These are phyloP conservation scores for Marasmarcha lunaedactyla DNA, from an alignment of 2,888 invertebrate genomes.

Conservation along the genomic window DNA sequence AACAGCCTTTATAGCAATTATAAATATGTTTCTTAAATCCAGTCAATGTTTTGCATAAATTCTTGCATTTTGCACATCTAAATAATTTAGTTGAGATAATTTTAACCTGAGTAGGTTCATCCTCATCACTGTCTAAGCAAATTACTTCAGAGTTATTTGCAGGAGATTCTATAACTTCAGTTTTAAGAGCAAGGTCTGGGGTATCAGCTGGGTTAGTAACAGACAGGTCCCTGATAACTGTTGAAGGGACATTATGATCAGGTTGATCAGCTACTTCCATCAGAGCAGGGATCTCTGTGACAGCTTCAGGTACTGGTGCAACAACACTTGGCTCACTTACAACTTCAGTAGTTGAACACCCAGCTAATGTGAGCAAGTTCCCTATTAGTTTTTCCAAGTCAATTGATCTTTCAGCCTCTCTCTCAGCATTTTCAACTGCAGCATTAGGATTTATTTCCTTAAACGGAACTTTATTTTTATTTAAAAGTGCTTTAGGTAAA, in stretches of 20 bases:
- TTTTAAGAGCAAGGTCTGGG: constrained; percentile 20
- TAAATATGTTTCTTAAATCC: constrained; percentile 32
- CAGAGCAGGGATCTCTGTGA: background rate
- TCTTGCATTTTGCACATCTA: constrained; percentile 33
- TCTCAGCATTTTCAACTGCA: constrained; percentile 33
- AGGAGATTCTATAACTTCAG: constrained; percentile 18
- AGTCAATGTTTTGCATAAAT: constrained; percentile 15
- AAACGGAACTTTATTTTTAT: constrained; percentile 28
- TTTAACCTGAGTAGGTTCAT: background rate
- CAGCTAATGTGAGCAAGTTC: constrained; percentile 6
- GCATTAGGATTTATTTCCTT: constrained; percentile 23
- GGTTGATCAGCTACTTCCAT: background rate
- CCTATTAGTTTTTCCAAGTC: constrained; percentile 50
- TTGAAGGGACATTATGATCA: constrained; percentile 4
- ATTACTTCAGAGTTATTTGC: background rate
- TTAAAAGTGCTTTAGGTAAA: constrained; percentile 43
- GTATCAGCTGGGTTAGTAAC: constrained; percentile 6
- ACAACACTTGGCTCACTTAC: constrained; percentile 1
- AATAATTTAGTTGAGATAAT: constrained; percentile 14
- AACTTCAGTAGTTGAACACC: background rate
- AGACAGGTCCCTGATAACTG: constrained; percentile 6
- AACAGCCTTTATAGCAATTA: constrained; percentile 13
- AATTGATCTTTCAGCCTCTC: constrained; percentile 51
- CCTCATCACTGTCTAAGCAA: background rate
- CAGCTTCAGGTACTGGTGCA: background rate